These are phyloP conservation scores for Halcyon senegalensis DNA, from an alignment of 2,113 vertebrate genomes.

Conservation along the genomic window DNA sequence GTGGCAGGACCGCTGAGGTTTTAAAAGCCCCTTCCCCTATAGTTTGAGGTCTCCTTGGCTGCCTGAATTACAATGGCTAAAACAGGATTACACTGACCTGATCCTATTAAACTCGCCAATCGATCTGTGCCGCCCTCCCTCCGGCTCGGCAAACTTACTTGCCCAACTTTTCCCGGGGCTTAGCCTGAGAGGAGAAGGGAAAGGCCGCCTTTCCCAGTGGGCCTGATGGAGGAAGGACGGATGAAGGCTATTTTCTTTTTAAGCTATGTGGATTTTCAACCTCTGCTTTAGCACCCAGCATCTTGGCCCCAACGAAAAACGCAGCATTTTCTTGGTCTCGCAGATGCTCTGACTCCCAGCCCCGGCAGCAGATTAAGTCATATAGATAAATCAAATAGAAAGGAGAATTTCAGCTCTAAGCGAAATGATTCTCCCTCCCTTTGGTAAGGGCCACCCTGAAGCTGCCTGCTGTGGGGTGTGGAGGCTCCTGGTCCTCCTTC, in stretches of 20 bases:
- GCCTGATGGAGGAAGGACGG: not conserved
- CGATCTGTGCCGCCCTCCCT: constrained; percentile 64
- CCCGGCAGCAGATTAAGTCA: fast-evolving
- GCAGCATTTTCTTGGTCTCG: fast-evolving
- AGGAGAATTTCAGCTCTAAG: not conserved
- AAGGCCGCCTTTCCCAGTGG: not conserved
- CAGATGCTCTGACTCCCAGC: not conserved
- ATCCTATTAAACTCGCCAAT: constrained; percentile 79
- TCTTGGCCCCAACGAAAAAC: not conserved
- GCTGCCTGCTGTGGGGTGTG: not conserved
- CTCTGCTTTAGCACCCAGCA: not conserved
- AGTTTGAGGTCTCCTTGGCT: constrained; percentile 73
- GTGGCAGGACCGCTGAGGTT: constrained; percentile 65
- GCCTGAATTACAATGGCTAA: constrained; percentile 78
- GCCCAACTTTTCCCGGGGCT: constrained; percentile 37
- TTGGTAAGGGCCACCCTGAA: not conserved
- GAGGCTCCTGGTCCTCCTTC: not conserved
- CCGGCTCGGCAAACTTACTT: constrained; percentile 52
- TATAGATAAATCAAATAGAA: fast-evolving
- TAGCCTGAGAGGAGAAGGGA: not conserved
- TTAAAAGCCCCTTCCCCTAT: constrained; percentile 73
- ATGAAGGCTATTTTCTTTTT: not conserved
- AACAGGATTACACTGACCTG: constrained; percentile 83
- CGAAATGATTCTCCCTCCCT: not conserved
- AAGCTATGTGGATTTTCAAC: not conserved